Conservation (phyloP, 1,140 invertebrate species). For the Spodoptera frugiperda region DNA sequence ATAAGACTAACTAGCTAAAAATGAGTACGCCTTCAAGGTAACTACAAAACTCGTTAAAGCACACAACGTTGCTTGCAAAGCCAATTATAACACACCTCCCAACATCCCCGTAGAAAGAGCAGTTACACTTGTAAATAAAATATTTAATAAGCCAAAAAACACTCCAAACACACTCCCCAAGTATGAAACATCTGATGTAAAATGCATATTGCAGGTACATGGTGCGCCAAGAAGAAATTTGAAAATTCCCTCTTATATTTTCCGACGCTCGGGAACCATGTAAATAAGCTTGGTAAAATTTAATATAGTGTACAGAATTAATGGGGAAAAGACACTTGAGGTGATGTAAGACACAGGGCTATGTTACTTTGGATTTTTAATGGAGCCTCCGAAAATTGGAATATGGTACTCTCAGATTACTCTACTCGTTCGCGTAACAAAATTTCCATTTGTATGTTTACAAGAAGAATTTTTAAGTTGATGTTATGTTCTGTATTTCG, state of each 20-base stretch:
- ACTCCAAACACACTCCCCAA: not conserved
- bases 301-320: constrained; percentile 55
- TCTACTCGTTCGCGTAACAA: not conserved
- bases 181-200: constrained; percentile 61
- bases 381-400: constrained; percentile 19
- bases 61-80: not conserved
- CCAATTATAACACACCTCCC: constrained; percentile 1
- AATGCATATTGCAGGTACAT: constrained; percentile 73
- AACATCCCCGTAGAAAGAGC: not conserved
- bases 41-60: too few species aligned
- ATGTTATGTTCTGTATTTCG: constrained; percentile 6
- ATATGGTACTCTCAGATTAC: constrained; percentile 10
- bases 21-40: too few species aligned
- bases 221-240: constrained; percentile 70
- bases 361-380: constrained; percentile 38
- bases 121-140: constrained; percentile 20
- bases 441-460: constrained; percentile 1
- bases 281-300: constrained; percentile 65
- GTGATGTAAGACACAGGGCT: constrained; percentile 25
- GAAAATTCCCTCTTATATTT: constrained; percentile 63
- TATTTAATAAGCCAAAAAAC: constrained; percentile 39
- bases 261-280: constrained; percentile 52
- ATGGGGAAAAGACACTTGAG: constrained; percentile 32
- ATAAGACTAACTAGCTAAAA: too few species aligned
- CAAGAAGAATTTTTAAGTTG: constrained; percentile 24